Evolutionary conservation across 2,797 vertebrate genomes (phyloP).

Genomic region (Coendou prehensilis): DNA sequence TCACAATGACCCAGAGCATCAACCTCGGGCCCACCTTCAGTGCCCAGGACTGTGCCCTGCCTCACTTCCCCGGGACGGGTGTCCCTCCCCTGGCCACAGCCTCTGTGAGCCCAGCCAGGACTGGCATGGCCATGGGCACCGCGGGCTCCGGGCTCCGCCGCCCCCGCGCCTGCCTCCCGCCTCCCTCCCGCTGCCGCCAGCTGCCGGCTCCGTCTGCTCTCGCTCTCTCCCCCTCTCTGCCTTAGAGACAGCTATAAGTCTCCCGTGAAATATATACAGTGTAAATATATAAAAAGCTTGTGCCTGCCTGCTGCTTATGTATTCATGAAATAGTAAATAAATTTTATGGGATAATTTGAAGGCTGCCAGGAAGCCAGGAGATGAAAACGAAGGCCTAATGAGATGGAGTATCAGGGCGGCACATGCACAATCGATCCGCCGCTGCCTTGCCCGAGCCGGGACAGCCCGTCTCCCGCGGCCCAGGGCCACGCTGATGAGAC

Average conservation of each 20-base stretch:
- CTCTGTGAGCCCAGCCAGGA: not conserved
- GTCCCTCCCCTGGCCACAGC: not conserved
- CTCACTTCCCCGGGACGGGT: not conserved
- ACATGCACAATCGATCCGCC: constrained; percentile 88
- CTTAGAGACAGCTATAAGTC: constrained; percentile 91
- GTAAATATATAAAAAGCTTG: constrained; percentile 93
- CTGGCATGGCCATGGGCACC: not conserved
- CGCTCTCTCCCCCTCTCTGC: constrained; percentile 86
- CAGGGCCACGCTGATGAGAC: not conserved
- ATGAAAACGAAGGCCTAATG: constrained; percentile 91
- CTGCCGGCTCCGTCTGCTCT: constrained; percentile 90
- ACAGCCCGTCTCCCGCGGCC: constrained; percentile 15
- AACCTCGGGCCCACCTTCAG: not conserved
- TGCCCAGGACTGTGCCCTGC: too few relatives aligned
- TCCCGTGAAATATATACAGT: constrained; percentile 93
- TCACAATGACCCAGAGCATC: not conserved
- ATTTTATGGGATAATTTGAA: constrained; percentile 94
- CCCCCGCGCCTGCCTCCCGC: not conserved
- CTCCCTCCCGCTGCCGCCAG: constrained; percentile 81
- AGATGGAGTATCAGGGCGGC: constrained; percentile 88
- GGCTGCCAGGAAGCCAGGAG: constrained; percentile 91
- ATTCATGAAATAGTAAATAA: constrained; percentile 94
- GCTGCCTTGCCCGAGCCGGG: constrained; percentile 65
- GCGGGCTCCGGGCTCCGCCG: not conserved
- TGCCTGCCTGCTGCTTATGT: constrained; percentile 93